Base-by-base conservation (phyloP, 2,888 invertebrate genomes). In the Spilarctia lutea region DNA sequence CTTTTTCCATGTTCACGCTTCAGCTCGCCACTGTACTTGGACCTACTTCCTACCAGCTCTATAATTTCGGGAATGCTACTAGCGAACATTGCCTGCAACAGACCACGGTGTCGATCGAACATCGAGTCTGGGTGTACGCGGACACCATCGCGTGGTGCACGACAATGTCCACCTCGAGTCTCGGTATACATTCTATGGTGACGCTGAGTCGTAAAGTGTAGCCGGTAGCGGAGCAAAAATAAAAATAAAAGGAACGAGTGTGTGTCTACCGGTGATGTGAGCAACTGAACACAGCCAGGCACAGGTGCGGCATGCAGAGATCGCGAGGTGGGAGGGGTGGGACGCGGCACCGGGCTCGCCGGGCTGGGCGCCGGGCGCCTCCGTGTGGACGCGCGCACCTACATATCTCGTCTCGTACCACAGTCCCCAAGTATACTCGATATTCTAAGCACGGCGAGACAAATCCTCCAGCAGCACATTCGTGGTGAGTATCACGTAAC, bases 51-150 rank as follows among this genome's bases (percentile, higher is more conserved):
- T 97, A 99, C 98, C 97, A 99, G 98, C 97, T 99, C 99, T 97
- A 99, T 99, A 97, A 99, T 99, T 98, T 99, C 99, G 96, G 99
- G 99, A 97, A 99, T 99, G 97, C 99, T 99, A 98, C 99, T 99
- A 97, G 99, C 99, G 98, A 99, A 99, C 98, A 99, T 99, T 97
- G 99, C 99, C 99, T 99, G 98, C 96, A 98, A 97, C 97, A 97
- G 97, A 97, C 96, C 96, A 95, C 93, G 95, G 96, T 94, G 96
- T 92, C 94, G 94, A 90, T 94, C 93, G 94, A 89, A 91, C 87
- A 91, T 89, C 88, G 90, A 90, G 90, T 89, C 89, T 84, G 86
- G 83, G 87, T 85, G 91, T 90, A 89, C 92, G 91, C 92, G 93
- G 90, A 92, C 94, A 94, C 95, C 94, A 93, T 93, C 94, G 94